Conservation (phyloP, 2,888 invertebrate genomes). For the Torymus tubicola region DNA sequence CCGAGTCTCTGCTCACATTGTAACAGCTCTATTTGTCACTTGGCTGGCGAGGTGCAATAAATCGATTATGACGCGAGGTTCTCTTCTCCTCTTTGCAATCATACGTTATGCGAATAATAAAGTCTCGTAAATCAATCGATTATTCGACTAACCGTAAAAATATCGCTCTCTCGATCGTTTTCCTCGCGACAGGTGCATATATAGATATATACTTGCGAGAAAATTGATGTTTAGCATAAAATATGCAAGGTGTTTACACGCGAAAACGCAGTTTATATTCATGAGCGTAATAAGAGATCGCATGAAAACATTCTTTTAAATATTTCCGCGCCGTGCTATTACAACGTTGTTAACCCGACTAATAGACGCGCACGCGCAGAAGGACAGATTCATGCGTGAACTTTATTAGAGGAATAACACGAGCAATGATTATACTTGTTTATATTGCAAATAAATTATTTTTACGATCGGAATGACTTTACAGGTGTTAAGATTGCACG, state of each 20-base stretch:
- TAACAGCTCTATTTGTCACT: neutral
- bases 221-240: constrained; percentile 40
- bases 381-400: neutral
- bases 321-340: constrained; percentile 18
- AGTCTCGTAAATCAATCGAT: constrained; percentile 27
- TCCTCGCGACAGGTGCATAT: neutral
- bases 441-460: constrained; percentile 1
- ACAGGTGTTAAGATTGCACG: neutral
- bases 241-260: constrained; percentile 28
- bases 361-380: neutral
- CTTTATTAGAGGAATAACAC: neutral
- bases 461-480: neutral
- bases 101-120: constrained; percentile 5
- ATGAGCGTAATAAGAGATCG: constrained; percentile 33
- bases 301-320: constrained; percentile 32
- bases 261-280: constrained; percentile 35
- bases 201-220: neutral
- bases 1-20: too few relatives aligned
- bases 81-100: constrained; percentile 4
- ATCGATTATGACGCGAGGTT: constrained; percentile 1
- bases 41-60: constrained; percentile 1
- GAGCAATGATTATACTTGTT: constrained; percentile 3
- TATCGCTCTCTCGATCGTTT: constrained; percentile 11
- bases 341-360: constrained; percentile 11
- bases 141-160: constrained; percentile 40